A percentile compares a stretch with the other conserved stretches of the same genome.
These are phyloP conservation scores for Lepidonotus clava DNA, from an alignment of 2,888 invertebrate species.

Conservation along the genomic window DNA sequence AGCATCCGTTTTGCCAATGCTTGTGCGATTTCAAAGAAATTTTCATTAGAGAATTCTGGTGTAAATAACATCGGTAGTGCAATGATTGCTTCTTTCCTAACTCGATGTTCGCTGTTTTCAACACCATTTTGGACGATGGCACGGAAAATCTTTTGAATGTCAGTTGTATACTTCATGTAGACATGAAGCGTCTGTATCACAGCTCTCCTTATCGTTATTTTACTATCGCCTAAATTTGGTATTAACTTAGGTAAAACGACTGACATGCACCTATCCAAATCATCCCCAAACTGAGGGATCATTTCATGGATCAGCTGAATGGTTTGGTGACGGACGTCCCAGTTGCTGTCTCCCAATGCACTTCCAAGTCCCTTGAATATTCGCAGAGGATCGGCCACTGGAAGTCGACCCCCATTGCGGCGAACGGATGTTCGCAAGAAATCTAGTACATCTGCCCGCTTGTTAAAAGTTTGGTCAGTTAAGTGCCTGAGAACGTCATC, in stretches of 20 bases:
- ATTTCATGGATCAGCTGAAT: conserved; percentile 78
- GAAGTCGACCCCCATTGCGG: conserved; percentile 76
- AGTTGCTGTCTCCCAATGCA: conserved; percentile 80
- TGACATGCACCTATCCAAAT: conserved; percentile 79
- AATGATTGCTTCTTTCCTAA: conserved; percentile 79
- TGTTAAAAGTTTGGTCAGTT: conserved; percentile 76
- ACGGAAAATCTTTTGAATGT: conserved; percentile 79
- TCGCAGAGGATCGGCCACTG: conserved; percentile 71
- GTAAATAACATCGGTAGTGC: conserved; percentile 80
- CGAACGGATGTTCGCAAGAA: conserved; percentile 75
- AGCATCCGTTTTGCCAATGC: conserved; percentile 76
- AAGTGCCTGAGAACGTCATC: conserved; percentile 76
- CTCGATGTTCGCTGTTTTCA: conserved; percentile 76
- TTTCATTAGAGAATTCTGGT: conserved; percentile 79
- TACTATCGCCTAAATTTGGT: conserved; percentile 78
- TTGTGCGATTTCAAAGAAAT: conserved; percentile 78
- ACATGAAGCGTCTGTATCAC: conserved; percentile 81
- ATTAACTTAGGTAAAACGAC: conserved; percentile 79
- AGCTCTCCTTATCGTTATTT: conserved; percentile 77
- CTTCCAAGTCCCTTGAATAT: conserved; percentile 78
- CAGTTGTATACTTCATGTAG: conserved; percentile 80
- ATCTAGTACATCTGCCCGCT: conserved; percentile 76
- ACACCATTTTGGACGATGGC: conserved; percentile 80
- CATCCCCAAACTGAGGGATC: conserved; percentile 76
- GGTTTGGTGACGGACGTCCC: conserved; percentile 81